Base-by-base conservation (phyloP, 2,888 invertebrate genomes). In the Tethea ocularis region DNA sequence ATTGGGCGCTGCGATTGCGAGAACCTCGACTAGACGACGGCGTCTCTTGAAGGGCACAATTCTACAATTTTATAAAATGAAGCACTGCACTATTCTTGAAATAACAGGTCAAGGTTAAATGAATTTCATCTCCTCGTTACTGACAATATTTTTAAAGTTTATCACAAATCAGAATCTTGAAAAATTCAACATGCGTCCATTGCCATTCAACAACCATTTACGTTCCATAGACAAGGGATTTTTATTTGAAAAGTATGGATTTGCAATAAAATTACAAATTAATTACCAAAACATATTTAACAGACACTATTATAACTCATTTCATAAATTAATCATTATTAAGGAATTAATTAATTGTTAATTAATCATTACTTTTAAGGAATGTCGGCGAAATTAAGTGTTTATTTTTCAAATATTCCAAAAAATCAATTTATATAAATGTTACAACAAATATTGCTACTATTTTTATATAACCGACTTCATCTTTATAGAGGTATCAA, bases 161-260 rank as follows among this genome's bases (percentile, higher is more conserved):
- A 17, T 17, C 23, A 74, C 77, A 78, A 78, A 75, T 74, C 67
- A 68, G 63, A 67, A 72, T 73, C 72, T 71, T 63, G 64, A 71
- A 78, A 77, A 74, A 74, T 70, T 71, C 75, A 77, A 78, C 87
- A 82, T 86, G 86, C 89, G 86, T 87, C 84, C 80, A 58, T 77
- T 71, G 63, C 66, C 72, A 64, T 66, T 74, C 66, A 58, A 71
- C 69, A 71, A 72, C 69, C 74, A 77, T 69, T 72, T 69, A 68
- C 63, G 65, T 60, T 60, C 65, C 79, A 87, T 83, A 87, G 83
- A 83, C 79, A 79, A 75, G 74, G 72, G 51, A 67, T 74, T 67
- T 74, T 68, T 74, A 68, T 63, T 60, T 46, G 61, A 68, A 68
- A 66, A 66, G 33, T 84, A 85, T 80, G 73, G 84, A 84, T 85